Evolutionary conservation across 2,888 invertebrate species (phyloP).

Genomic region (Atethmia centrago): DNA sequence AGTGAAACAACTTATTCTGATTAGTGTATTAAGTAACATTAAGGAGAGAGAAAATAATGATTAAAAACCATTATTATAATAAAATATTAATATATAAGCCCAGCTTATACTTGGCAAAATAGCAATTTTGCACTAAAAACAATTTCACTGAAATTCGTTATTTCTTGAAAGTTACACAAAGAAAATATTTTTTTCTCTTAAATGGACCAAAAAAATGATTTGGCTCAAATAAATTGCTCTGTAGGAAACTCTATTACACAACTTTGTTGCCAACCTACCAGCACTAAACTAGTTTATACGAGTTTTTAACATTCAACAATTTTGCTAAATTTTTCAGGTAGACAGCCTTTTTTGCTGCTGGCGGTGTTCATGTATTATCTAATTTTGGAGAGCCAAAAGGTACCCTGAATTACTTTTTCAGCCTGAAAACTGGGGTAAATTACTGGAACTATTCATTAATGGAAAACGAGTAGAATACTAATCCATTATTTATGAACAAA

Average conservation of each 20-base stretch:
- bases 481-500: conserved; percentile 36
- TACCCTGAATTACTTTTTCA: conserved; percentile 34
- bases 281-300: conserved; percentile 36
- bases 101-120: background rate
- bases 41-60: too few species aligned
- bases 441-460: conserved; percentile 33
- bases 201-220: conserved; percentile 18
- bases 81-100: background rate
- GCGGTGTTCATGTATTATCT: conserved; percentile 16
- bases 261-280: conserved; percentile 35
- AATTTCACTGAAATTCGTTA: background rate
- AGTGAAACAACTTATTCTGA: background rate
- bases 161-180: conserved; percentile 8
- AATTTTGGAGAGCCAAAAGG: conserved; percentile 29
- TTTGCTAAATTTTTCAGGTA: conserved; percentile 31
- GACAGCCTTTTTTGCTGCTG: conserved; percentile 14
- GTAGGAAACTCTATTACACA: conserved; percentile 31
- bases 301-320: conserved; percentile 33
- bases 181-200: background rate
- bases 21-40: background rate
- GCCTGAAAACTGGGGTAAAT: conserved; percentile 25
- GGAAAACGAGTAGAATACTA: conserved; percentile 33
- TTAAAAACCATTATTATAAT: background rate
- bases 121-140: background rate
- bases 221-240: conserved; percentile 40